Base-by-base conservation (phyloP, 1,140 invertebrate species). In the Sycophila sp. region DNA sequence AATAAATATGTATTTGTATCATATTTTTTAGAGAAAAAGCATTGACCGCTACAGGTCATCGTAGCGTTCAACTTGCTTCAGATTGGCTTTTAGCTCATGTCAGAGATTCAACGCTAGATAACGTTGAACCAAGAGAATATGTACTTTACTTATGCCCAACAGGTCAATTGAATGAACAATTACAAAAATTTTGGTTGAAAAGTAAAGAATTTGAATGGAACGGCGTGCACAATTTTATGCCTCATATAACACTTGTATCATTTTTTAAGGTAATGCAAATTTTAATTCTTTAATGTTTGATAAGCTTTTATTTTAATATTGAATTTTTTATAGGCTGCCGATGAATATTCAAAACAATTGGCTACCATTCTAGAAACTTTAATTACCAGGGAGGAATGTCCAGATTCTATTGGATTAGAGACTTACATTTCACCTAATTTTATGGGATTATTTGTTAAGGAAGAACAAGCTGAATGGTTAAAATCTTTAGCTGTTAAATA, bases 81-180 rank as follows among this genome's bases (percentile, higher is more conserved):
- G 94, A 96, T 79, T 96, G 95, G 95, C 85, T 97, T 1, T 80
- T 96, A 58, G 94, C 94, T 11, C 95, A 96, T 81, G 93, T 96
- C 0, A 92, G 94, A 82, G 95, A 97, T 85, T 88, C 91, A 2
- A 89, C 89, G 7, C 82, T 97, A 28, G 94, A 96, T 84, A 88
- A 91, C 30, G 89, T 89, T 55, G 87, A 88, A 8, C 92, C 93
- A 4, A 85, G 95, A 74, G 94, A 96, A 79, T 97, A 96, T 80
- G 92, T 95, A 56, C 85, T 96, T 8, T 96, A 96, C 81, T 90
- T 92, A 13, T 95, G 93, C 80, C 95, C 95, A 4, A 92, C 91
- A 2, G 95, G 95, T 6, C 83, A 87, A 0, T 88, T 94, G 55
- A 86, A 91, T 19, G 87, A 91, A 49, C 91, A 93, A 75, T 82